Conservation (phyloP, 2,797 vertebrate genomes). For the Steatocranus sp. region DNA sequence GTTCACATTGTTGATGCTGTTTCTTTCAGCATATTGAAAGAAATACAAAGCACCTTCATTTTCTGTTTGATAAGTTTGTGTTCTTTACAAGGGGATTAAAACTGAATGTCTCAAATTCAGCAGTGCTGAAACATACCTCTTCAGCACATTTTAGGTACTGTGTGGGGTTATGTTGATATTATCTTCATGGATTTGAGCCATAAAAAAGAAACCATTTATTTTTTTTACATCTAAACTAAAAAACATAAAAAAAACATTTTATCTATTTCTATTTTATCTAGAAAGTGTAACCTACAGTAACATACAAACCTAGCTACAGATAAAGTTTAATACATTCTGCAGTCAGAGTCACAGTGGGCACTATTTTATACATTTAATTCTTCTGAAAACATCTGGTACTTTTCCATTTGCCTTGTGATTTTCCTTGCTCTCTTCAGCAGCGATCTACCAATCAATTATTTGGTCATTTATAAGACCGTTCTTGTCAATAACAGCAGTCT, state of each 20-base stretch:
- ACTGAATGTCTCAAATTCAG: neutral
- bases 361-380: conserved; percentile 19
- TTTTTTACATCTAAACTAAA: neutral
- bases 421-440: neutral
- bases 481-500: conserved; percentile 1
- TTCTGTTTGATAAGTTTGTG: neutral
- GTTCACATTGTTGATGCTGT: neutral
- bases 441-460: conserved; percentile 14
- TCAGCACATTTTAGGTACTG: neutral
- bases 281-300: neutral
- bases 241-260: neutral
- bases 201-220: neutral
- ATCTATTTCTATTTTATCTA: neutral
- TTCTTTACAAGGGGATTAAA: neutral
- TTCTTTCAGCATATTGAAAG: neutral
- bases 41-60: neutral
- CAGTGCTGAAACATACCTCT: neutral
- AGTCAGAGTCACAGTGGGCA: neutral
- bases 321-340: neutral
- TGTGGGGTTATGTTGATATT: neutral
- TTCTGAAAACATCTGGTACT: conserved; percentile 33
- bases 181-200: neutral
- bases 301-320: neutral
- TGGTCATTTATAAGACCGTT: conserved; percentile 18
- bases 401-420: conserved; percentile 34